Conservation (phyloP, 2,797 vertebrate species). For the Mormyrus proboscirostris region DNA sequence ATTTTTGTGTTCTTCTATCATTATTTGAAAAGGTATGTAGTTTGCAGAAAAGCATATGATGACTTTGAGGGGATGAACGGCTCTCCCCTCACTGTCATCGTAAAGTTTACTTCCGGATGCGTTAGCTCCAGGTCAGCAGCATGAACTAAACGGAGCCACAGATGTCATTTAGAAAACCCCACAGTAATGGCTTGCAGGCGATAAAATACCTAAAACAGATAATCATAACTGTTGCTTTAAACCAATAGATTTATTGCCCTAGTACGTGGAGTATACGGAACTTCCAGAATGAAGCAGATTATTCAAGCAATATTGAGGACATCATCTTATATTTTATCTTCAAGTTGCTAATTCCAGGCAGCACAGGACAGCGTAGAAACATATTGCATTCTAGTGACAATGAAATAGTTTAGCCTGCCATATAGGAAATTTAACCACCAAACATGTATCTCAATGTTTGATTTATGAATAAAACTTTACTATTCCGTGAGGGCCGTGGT, state of each 20-base stretch:
- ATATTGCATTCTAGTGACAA: not conserved
- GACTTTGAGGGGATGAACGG: not conserved
- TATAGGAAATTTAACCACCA: not conserved
- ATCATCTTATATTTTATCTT: not conserved
- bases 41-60: not conserved
- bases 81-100: not conserved
- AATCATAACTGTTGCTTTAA: not conserved
- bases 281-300: not conserved
- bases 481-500: not conserved
- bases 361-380: not conserved
- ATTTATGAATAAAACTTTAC: not conserved
- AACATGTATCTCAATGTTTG: not conserved
- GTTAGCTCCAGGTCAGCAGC: not conserved
- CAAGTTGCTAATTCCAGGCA: not conserved
- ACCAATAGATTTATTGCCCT: not conserved
- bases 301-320: not conserved
- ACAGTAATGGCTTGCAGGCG: not conserved
- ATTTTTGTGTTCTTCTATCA: not conserved
- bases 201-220: not conserved
- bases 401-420: not conserved
- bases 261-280: not conserved
- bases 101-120: not conserved
- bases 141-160: not conserved
- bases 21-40: not conserved
- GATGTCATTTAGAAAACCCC: not conserved